phyloP scores from a whole-genome alignment of 2,113 vertebrate species.

The Pluvianellus socialis region DNA sequence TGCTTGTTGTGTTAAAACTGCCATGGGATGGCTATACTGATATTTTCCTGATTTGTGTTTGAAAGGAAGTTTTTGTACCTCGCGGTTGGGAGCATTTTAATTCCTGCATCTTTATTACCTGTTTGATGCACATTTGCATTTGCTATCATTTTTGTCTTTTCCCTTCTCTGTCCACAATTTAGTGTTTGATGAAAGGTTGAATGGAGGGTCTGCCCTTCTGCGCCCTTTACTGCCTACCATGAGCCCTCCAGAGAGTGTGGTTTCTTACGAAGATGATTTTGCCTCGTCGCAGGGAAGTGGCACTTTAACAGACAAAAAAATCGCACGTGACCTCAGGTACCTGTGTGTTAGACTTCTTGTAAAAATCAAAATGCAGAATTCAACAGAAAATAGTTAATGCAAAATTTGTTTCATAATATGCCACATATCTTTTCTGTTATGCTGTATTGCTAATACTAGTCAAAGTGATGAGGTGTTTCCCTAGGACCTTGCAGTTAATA shows the following conservation, averaged over 20 bases:
- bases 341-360: background rate
- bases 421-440: background rate
- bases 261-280: conserved; percentile 90
- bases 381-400: background rate
- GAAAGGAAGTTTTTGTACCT: background rate
- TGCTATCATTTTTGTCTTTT: background rate
- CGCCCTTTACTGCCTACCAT: conserved; percentile 64
- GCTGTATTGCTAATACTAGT: background rate
- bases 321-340: conserved; percentile 81
- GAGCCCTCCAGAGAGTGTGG: conserved; percentile 70
- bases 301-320: conserved; percentile 76
- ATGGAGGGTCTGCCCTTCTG: conserved; percentile 59
- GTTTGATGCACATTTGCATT: background rate
- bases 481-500: background rate
- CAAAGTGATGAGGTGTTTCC: background rate
- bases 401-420: background rate
- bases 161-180: background rate
- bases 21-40: background rate
- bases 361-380: background rate
- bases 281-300: conserved; percentile 80
- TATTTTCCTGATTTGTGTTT: background rate
- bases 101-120: background rate
- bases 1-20: background rate
- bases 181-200: conserved; percentile 78
- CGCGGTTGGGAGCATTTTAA: background rate